These are phyloP conservation scores for Phrixothrix hirtus DNA, from an alignment of 2,888 invertebrate genomes.

Conservation along the genomic window DNA sequence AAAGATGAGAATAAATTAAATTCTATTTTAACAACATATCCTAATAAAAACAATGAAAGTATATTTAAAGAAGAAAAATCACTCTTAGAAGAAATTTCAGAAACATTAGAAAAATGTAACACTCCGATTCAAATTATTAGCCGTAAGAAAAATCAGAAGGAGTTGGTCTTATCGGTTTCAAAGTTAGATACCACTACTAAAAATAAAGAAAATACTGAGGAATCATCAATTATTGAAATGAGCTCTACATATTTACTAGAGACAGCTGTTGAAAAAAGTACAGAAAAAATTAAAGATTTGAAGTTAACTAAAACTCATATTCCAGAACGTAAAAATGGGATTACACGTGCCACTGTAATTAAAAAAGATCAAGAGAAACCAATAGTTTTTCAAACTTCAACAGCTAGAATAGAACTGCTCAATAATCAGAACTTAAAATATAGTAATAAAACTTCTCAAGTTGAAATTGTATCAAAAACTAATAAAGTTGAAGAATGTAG, in stretches of 20 bases:
- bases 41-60: slow-evolving; percentile 55
- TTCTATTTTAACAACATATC: slow-evolving; percentile 63
- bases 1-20: slow-evolving; percentile 64
- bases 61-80: slow-evolving; percentile 64
- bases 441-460: slow-evolving; percentile 35
- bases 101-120: slow-evolving; percentile 70
- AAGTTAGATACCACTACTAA: slow-evolving; percentile 28
- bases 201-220: slow-evolving; percentile 55
- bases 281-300: slow-evolving; percentile 26
- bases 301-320: slow-evolving; percentile 36
- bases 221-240: slow-evolving; percentile 42
- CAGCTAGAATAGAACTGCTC: slow-evolving; percentile 50
- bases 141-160: slow-evolving; percentile 47
- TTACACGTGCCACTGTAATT: slow-evolving; percentile 65
- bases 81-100: slow-evolving; percentile 72
- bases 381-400: slow-evolving; percentile 61
- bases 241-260: slow-evolving; percentile 55
- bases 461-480: slow-evolving; percentile 14
- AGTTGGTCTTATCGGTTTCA: slow-evolving; percentile 38
- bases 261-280: slow-evolving; percentile 48
- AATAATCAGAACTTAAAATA: slow-evolving; percentile 47
- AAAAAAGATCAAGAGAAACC: slow-evolving; percentile 70
- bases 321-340: slow-evolving; percentile 45
- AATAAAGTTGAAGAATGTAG: slow-evolving; percentile 12
- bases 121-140: slow-evolving; percentile 55